Conservation (phyloP, 2,888 invertebrate genomes). For the Homarus gammarus region DNA sequence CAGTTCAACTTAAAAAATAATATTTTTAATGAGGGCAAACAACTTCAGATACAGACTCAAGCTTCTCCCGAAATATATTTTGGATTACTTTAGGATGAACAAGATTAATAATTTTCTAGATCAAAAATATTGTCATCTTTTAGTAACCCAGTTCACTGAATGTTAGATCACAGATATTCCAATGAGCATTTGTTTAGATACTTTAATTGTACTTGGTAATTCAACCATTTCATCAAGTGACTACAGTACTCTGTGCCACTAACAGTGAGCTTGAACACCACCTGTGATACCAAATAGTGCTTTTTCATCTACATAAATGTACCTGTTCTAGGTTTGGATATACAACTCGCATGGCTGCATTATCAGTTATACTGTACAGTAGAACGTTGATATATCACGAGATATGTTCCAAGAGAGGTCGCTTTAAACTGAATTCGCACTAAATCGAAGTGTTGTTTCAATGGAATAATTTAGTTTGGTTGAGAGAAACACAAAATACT, state of each 20-base stretch:
- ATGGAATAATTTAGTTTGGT: too few species aligned
- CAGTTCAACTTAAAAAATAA: too few species aligned
- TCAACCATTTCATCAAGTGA: background rate
- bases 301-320: background rate
- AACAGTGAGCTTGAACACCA: background rate
- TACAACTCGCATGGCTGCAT: too few species aligned
- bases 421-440: too few species aligned
- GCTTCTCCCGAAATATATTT: background rate
- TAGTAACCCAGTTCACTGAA: too few species aligned
- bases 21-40: too few species aligned
- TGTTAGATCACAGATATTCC: slow-evolving; percentile 5
- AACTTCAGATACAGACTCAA: background rate
- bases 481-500: too few species aligned
- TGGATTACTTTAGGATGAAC: background rate
- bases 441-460: too few species aligned
- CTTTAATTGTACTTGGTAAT: background rate
- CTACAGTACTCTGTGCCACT: too few species aligned
- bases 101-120: background rate
- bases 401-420: too few species aligned
- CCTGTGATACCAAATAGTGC: background rate
- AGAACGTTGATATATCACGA: too few species aligned
- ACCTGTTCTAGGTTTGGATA: background rate
- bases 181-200: background rate
- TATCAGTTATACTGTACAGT: too few species aligned
- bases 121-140: background rate